phyloP scores from a whole-genome alignment of 2,888 invertebrate genomes.

The Amiota minor region DNA sequence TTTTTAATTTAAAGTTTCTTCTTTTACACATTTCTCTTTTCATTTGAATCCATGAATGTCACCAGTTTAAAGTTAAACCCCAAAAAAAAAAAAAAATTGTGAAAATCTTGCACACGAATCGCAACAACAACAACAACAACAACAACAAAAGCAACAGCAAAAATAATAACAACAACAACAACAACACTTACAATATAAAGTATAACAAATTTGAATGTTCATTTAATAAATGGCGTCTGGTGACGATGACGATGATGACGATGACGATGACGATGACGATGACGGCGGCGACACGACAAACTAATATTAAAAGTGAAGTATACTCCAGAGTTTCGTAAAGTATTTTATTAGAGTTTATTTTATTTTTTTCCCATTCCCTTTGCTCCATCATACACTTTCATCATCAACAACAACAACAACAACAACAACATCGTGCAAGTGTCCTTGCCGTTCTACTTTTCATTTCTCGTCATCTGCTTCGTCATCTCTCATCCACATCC shows the following conservation, averaged over 20 bases:
- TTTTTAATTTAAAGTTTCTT: conserved; percentile 50
- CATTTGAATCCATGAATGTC: background rate
- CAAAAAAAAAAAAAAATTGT: too few relatives aligned
- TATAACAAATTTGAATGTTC: background rate
- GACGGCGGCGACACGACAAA: background rate
- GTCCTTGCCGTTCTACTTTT: too few relatives aligned
- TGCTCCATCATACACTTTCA: too few relatives aligned
- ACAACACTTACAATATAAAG: too few relatives aligned
- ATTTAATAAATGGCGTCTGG: conserved; percentile 15
- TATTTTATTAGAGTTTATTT: conserved; percentile 6
- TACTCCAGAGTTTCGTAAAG: conserved; percentile 11
- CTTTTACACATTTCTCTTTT: conserved; percentile 48
- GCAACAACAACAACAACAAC: conserved; percentile 37
- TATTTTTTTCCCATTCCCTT: background rate
- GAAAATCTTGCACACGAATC: conserved; percentile 31
- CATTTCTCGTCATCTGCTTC: too few relatives aligned
- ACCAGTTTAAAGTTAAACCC: too few relatives aligned
- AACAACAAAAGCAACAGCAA: background rate
- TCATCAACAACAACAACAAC: too few relatives aligned
- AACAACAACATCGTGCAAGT: too few relatives aligned
- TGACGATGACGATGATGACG: background rate
- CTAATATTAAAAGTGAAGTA: conserved; percentile 30
- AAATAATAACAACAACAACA: too few relatives aligned
- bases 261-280: background rate
- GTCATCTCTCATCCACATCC: too few relatives aligned